A percentile compares a stretch with the other conserved stretches of the same genome.
Conservation (phyloP, 1,140 invertebrate genomes). For the Drosophila bocqueti region DNA sequence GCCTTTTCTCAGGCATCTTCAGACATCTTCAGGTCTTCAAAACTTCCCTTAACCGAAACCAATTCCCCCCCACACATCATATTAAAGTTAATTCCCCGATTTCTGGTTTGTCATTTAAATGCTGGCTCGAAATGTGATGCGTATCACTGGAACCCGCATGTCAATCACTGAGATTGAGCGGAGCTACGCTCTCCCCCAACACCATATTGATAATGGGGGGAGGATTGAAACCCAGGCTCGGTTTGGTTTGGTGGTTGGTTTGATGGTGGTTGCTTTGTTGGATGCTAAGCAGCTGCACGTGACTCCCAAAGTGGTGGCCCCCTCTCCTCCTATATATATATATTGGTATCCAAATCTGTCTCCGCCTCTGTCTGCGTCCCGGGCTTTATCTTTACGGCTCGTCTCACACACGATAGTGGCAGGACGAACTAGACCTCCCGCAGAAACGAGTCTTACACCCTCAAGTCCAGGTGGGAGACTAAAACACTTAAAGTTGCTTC, state of each 20-base stretch:
- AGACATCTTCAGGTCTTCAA: conserved; percentile 6
- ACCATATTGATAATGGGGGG: conserved; percentile 56
- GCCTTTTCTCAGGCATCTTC: neutral
- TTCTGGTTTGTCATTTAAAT: conserved; percentile 62
- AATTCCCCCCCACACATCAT: conserved; percentile 10
- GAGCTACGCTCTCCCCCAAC: conserved; percentile 2
- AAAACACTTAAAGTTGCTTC: conserved; percentile 66
- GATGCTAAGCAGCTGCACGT: conserved; percentile 81
- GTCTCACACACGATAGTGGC: conserved; percentile 56
- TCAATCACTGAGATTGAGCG: conserved; percentile 75
- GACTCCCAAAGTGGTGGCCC: conserved; percentile 65
- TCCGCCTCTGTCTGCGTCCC: conserved; percentile 25
- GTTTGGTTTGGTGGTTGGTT: conserved; percentile 48
- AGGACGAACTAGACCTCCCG: neutral
- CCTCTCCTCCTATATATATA: neutral
- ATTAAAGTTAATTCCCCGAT: conserved; percentile 54
- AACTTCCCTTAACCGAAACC: conserved; percentile 3
- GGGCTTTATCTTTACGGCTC: conserved; percentile 75
- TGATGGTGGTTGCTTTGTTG: conserved; percentile 48
- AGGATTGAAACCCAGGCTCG: conserved; percentile 31
- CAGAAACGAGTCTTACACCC: conserved; percentile 7
- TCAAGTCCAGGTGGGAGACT: conserved; percentile 64
- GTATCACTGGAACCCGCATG: conserved; percentile 67
- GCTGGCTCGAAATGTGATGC: conserved; percentile 45
- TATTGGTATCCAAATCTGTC: conserved; percentile 21